Base-by-base conservation (phyloP, 2,888 invertebrate genomes). In the Hyposoter didymator region DNA sequence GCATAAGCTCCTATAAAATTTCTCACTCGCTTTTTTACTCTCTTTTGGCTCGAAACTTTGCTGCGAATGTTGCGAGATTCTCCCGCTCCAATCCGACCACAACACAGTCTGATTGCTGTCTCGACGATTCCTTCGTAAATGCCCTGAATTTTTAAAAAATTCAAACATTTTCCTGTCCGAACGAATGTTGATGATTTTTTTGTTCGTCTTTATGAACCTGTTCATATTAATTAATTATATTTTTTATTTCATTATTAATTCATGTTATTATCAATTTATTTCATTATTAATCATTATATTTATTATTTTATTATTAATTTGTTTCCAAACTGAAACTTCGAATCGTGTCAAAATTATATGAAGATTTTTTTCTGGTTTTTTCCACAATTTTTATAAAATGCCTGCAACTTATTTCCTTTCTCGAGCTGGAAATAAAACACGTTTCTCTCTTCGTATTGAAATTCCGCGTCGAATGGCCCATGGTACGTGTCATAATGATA, bases 51-150 rank as follows among this genome's bases (percentile, higher is more conserved):
- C 75, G 59, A 45, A 78, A 62, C 69, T 47, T 62, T 35, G 62
- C 74, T 64, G 47, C 32, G 64, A 84, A 79, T 74, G 45, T 75
- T 79, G 74, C 67, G 59, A 35, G 67, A 80, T 79, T 69, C 47
- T 22, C 8, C 17, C n/a, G 62, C 59, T 72, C 45, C 52, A 59
- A 84, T 69, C 14, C 74, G 62, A 74, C 74, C 8, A 59, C 5
- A 59, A 28, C 55, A 28, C 55, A 59, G 14, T 4, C 28, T 6
- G 14, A 59, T 59, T 59, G 59, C 28, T 28, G 28, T 5, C 59
- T 59, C 59, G 22, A 14, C 14, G 4, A 59, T 59, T 59, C 59
- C 14, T 55, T 12, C 22, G 12, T 5, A 28, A 59, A 59, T 14
- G 14, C 14, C 28, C 1, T 1, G 14, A 59, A 28, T 59, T 59